Evolutionary conservation across 2,113 vertebrate genomes (phyloP).

Genomic region (Zosterops pallidus): DNA sequence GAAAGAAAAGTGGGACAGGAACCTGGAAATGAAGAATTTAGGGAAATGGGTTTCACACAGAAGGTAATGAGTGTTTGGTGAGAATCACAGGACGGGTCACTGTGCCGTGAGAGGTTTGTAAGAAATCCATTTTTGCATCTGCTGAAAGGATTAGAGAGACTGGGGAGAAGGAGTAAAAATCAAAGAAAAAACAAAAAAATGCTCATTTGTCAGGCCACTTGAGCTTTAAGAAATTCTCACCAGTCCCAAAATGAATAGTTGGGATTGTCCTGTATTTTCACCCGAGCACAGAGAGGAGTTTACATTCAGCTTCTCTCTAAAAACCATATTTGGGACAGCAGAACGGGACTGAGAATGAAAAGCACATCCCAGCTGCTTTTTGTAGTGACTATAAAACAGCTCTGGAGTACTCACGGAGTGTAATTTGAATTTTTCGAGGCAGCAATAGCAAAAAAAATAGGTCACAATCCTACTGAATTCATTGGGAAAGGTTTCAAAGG

Average conservation of each 20-base stretch:
- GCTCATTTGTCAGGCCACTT: not conserved
- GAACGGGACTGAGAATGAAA: not conserved
- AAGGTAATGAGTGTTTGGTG: constrained; percentile 4
- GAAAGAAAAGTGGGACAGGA: constrained; percentile 19
- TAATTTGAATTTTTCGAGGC: not conserved
- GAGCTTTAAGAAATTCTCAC: constrained; percentile 1
- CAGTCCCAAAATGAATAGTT: not conserved
- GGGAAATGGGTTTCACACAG: constrained; percentile 43
- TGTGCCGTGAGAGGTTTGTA: not conserved
- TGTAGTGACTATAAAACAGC: not conserved
- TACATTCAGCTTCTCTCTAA: not conserved
- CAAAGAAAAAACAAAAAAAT: not conserved
- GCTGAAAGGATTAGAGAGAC: constrained; percentile 34
- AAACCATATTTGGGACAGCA: not conserved
- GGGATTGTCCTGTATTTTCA: not conserved
- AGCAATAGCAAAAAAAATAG: not conserved
- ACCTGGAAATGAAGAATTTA: constrained; percentile 45
- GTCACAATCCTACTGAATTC: not conserved
- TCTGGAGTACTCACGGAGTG: not conserved
- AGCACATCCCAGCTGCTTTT: not conserved
- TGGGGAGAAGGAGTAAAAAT: not conserved
- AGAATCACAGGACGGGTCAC: constrained; percentile 24
- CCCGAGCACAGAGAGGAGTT: not conserved
- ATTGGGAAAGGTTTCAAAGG: not conserved
- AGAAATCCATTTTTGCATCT: constrained; percentile 36